phyloP scores from a whole-genome alignment of 2,888 invertebrate species.

The Rhorus exstirpatorius region DNA sequence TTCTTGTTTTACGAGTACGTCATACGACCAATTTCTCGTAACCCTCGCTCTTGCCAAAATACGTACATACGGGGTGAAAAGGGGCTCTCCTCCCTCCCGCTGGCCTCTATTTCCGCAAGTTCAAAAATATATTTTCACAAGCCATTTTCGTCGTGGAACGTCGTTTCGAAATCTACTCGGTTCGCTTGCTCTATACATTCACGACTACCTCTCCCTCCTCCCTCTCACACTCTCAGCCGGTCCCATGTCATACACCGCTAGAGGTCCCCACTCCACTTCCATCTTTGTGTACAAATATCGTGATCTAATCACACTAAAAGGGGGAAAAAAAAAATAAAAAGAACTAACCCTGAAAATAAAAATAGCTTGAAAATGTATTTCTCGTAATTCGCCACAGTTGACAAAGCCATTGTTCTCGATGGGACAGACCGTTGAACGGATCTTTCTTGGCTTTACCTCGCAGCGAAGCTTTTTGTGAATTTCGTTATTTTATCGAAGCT shows the following conservation, averaged over 20 bases:
- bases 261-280: background rate
- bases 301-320: background rate
- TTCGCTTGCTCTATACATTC: conserved; percentile 1
- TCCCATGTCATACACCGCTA: background rate
- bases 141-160: conserved; percentile 28
- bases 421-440: no score
- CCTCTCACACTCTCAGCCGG: background rate
- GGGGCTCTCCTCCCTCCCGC: background rate
- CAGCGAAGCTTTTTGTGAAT: no score
- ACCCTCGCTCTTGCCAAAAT: conserved; percentile 49
- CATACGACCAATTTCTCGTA: conserved; percentile 36
- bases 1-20: conserved; percentile 12
- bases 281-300: background rate
- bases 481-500: no score
- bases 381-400: no score
- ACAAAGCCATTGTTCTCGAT: no score
- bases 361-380: background rate
- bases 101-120: conserved; percentile 27
- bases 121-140: conserved; percentile 52
- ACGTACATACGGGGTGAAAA: background rate
- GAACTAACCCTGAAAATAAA: background rate
- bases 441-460: no score
- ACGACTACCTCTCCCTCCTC: background rate
- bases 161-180: conserved; percentile 8
- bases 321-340: no score